These are phyloP conservation scores for Hyphantria cunea DNA, from an alignment of 1,140 invertebrate species.

Conservation along the genomic window DNA sequence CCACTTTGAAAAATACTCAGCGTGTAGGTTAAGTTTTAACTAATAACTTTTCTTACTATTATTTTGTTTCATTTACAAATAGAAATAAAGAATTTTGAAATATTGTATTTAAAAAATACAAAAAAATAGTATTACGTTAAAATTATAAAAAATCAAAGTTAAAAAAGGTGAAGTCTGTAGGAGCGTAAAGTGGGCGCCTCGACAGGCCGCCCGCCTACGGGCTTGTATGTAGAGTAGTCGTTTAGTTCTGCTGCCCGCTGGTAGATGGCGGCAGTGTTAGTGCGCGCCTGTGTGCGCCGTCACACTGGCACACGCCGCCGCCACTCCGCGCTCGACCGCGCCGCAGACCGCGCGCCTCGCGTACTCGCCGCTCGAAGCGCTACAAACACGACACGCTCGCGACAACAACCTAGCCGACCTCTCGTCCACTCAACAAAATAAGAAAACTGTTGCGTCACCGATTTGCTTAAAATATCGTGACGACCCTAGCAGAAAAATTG, in stretches of 20 bases:
- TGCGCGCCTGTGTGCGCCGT: slow-evolving; percentile 68
- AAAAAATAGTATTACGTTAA: not conserved
- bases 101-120: too few species aligned
- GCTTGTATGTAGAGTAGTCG: slow-evolving; percentile 29
- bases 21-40: too few species aligned
- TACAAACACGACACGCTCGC: slow-evolving; percentile 43
- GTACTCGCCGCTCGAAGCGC: slow-evolving; percentile 39
- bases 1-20: slow-evolving; percentile 5
- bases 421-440: slow-evolving; percentile 37
- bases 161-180: slow-evolving; percentile 6
- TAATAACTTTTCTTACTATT: too few species aligned
- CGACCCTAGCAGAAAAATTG: slow-evolving; percentile 10
- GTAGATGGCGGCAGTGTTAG: slow-evolving; percentile 55
- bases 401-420: slow-evolving; percentile 39
- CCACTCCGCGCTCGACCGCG: slow-evolving; percentile 77
- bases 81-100: too few species aligned
- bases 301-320: slow-evolving; percentile 60
- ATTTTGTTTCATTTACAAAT: too few species aligned
- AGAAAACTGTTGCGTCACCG: slow-evolving; percentile 46
- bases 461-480: slow-evolving; percentile 12
- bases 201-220: slow-evolving; percentile 48
- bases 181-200: slow-evolving; percentile 37
- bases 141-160: slow-evolving; percentile 3
- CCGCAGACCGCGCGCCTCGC: slow-evolving; percentile 69
- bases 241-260: slow-evolving; percentile 60